Base-by-base conservation (phyloP, 2,113 vertebrate species). In the Romanogobio albipinnatus region DNA sequence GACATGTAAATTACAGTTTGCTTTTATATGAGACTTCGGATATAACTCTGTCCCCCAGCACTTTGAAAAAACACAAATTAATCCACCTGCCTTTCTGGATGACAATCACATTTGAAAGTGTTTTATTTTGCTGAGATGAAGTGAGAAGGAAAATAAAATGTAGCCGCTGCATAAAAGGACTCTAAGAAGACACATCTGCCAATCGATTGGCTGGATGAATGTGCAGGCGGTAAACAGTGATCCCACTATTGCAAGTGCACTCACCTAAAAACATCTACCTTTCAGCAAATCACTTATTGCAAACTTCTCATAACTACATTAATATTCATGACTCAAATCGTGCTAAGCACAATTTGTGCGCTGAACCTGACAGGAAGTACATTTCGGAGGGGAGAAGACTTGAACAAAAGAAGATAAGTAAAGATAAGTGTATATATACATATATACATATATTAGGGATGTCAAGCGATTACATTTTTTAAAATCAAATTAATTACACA, bases 241-340 rank as follows among this genome's bases (percentile, higher is more conserved):
- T 75, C 45, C 22, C 39, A 75, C 71, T 75, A 49, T 47, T 75
- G n/a, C 71, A 75, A 75, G 22, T 26, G 6, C 29, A 39, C 15
- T 77, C 51, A 36, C 75, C 9, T 77, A 19, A 56, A 33, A 78
- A 59, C 53, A 14, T 59, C 33, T 22, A 61, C 33, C 29, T 59
- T 78, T 61, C 53, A 78, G 26, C 33, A 78, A 59, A 59, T 78
- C 33, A 61, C 53, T 80, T 53, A 77, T 10, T 77, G 58, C 1
- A n/a, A 80, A 80, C 9, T 14, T 29, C n/a, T 26, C n/a, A 49
- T 80, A 45, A 29, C 24, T 1, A 17, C 45, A 64, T 80, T 17
- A 81, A 81, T 81, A 81, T 66, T 29, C 39, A 64, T 49, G 11
- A 81, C 58, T 59, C 58, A 29, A 81, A 11, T 17, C 2, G 14